phyloP scores from a whole-genome alignment of 2,797 vertebrate species.

The Mus spretus region DNA sequence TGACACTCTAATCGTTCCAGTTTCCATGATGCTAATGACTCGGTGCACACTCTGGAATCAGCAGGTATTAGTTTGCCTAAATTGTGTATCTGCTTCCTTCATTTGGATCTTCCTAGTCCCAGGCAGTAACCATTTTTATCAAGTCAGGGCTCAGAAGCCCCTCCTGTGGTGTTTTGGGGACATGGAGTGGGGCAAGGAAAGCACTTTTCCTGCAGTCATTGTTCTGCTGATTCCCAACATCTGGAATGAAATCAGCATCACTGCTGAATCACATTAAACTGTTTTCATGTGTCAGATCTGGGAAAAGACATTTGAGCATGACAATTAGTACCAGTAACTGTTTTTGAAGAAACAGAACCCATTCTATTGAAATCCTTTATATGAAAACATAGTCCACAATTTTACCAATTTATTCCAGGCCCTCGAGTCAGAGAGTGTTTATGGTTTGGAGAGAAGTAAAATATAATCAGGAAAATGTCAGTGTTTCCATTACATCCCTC shows the following conservation, averaged over 20 bases:
- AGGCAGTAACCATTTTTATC: neutral
- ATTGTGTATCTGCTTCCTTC: neutral
- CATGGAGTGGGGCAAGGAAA: neutral
- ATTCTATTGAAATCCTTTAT: slow-evolving; percentile 69
- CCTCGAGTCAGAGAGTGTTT: slow-evolving; percentile 65
- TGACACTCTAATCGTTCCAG: neutral
- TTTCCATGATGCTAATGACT: neutral
- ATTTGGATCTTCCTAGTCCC: neutral
- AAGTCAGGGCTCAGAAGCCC: neutral
- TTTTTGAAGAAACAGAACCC: slow-evolving; percentile 55
- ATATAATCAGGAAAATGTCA: slow-evolving; percentile 69
- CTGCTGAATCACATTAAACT: slow-evolving; percentile 1
- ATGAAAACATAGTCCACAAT: slow-evolving; percentile 65
- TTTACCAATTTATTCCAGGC: slow-evolving; percentile 66
- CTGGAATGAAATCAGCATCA: neutral
- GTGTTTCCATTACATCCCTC: slow-evolving; percentile 69
- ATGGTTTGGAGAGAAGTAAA: slow-evolving; percentile 62
- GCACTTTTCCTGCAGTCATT: neutral
- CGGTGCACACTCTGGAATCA: neutral
- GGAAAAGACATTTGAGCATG: slow-evolving; percentile 14
- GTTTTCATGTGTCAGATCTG: neutral
- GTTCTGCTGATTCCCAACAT: neutral
- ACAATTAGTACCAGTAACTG: slow-evolving; percentile 34
- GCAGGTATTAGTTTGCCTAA: neutral
- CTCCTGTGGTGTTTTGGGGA: neutral